These are phyloP conservation scores for Trididemnum miniatum DNA, from an alignment of 23 tunicate species.

Conservation along the genomic window DNA sequence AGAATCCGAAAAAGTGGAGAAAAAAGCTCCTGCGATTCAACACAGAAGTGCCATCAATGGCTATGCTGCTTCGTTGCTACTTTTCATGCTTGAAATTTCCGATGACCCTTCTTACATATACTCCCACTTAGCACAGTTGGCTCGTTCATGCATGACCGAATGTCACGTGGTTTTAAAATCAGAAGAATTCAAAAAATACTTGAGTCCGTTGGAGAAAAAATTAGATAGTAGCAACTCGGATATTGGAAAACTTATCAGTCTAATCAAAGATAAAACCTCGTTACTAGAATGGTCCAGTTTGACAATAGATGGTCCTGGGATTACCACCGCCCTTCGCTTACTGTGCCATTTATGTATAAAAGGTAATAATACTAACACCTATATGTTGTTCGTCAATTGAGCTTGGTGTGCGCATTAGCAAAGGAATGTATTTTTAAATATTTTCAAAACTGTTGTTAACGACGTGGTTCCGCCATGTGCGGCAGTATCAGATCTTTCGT, in stretches of 20 bases:
- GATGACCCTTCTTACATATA: conserved; percentile 48
- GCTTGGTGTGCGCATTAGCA: too few relatives aligned
- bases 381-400: too few relatives aligned
- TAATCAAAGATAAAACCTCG: conserved; percentile 32
- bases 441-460: too few relatives aligned
- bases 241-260: conserved; percentile 36
- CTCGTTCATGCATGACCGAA: conserved; percentile 33
- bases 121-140: conserved; percentile 5
- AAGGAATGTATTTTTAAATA: too few relatives aligned
- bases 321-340: conserved; percentile 61
- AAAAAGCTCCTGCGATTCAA: conserved; percentile 12
- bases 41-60: conserved; percentile 57
- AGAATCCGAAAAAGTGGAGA: conserved; percentile 3
- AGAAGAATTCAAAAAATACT: conserved; percentile 45
- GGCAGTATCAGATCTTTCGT: too few relatives aligned
- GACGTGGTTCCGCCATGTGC: too few relatives aligned
- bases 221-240: conserved; percentile 12
- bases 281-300: conserved; percentile 71
- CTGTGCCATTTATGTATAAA: conserved; percentile 48
- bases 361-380: too few relatives aligned
- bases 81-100: conserved; percentile 30
- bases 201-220: conserved; percentile 47
- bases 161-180: conserved; percentile 14
- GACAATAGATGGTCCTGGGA: conserved; percentile 60
- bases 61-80: conserved; percentile 56